Evolutionary conservation across 2,797 vertebrate species (phyloP), one percentile per base, ranked within the genome.

Genomic region (Eutrigla gurnardus): DNA sequence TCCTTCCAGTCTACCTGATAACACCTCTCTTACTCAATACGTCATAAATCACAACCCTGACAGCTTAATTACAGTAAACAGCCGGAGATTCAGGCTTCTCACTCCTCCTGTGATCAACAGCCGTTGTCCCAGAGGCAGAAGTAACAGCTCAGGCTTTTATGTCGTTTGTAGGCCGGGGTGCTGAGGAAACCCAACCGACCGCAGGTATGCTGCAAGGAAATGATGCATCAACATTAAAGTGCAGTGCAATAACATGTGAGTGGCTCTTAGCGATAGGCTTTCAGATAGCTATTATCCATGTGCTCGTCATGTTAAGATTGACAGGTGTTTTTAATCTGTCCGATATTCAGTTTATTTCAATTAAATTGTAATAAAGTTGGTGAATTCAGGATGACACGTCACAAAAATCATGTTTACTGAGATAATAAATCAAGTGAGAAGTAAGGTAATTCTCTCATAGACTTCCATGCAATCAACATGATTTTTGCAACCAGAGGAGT

Each of bases 21-120:
- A 91, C 82, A 89, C 83, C 78, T 87, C 84, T 91, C 89, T 94
- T 93, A 91, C 91, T 93, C 94, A 94, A 92, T 88, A 82, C 45
- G 53, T 91, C 91, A 93, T 95, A 93, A 95, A 94, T 95, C 94
- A 95, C 79, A 52, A 53, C 18, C 32, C 35, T 89, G 94, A 95
- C 94, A 95, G 81, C 73, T 83, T 94, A 95, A 96, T 95, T 94
- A 95, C 91, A 81, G 93, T 93, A 94, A 96, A 95, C 94, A 94
- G 74, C 89, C 70, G 46, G 74, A 88, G 90, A 89, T 84, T 84
- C 58, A 25, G 75, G 83, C 77, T 90, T 83, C 85, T 91, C 83
- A 69, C 82, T 89, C 67, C 61, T 86, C 82, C 85, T 87, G 85
- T 61, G 85, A 94, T 91, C 83, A 90, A 89, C 89, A 90, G 90